These are phyloP conservation scores for Drosophila niveifrons DNA, from an alignment of 2,888 invertebrate species.

Conservation along the genomic window DNA sequence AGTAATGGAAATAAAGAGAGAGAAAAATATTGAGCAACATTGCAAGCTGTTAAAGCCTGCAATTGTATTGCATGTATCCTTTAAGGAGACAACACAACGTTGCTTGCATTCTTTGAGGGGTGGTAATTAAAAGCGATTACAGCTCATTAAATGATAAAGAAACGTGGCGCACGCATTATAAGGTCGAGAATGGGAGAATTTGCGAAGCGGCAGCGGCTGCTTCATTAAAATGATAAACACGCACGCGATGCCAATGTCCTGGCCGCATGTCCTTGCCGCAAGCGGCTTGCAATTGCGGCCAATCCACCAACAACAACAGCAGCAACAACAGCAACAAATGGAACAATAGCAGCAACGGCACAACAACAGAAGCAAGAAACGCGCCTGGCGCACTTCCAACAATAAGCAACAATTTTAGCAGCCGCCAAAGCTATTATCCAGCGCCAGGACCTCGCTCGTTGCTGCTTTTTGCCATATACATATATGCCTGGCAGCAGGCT, in stretches of 20 bases:
- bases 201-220: slow-evolving; percentile 48
- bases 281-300: slow-evolving; percentile 72
- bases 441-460: slow-evolving; percentile 52
- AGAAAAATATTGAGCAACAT: slow-evolving; percentile 18
- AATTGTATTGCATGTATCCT: slow-evolving; percentile 4
- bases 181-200: slow-evolving; percentile 15
- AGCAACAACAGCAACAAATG: no score
- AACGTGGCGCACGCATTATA: slow-evolving; percentile 58
- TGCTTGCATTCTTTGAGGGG: slow-evolving; percentile 26
- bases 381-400: slow-evolving; percentile 66
- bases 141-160: slow-evolving; percentile 73
- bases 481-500: slow-evolving; percentile 41
- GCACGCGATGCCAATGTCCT: slow-evolving; percentile 58
- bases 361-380: slow-evolving; percentile 36
- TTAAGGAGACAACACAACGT: slow-evolving; percentile 38
- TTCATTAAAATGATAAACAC: slow-evolving; percentile 70
- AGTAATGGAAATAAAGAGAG: slow-evolving; percentile 3
- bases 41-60: slow-evolving; percentile 46
- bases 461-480: slow-evolving; percentile 43
- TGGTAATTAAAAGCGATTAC: slow-evolving; percentile 69
- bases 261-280: slow-evolving; percentile 66
- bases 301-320: slow-evolving; percentile 54
- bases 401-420: slow-evolving; percentile 69
- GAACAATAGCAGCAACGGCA: slow-evolving; percentile 23
- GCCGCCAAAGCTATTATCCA: slow-evolving; percentile 70